Evolutionary conservation across 2,113 vertebrate genomes (phyloP), one percentile per base, ranked within the genome.

Genomic region (Alces alces): DNA sequence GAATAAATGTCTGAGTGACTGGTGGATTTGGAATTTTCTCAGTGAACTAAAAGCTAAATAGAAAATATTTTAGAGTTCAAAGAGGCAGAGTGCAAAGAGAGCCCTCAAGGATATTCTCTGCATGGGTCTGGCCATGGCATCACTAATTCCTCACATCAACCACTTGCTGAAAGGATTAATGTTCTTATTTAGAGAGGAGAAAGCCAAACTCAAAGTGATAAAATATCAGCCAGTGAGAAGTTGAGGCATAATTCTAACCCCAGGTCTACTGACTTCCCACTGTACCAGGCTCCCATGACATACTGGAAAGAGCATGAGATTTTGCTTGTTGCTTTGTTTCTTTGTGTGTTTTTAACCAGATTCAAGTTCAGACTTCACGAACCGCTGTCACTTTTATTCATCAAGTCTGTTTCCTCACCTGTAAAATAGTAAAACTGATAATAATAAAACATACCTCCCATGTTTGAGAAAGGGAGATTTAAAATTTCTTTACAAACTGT

Each of bases 1-100:
- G 86, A 86, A 97, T 94, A 93, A 95, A 97, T 96, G 76, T 95
- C 96, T 93, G 82, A 76, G 50, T 60, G 64, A 96, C 93, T 87
- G 15, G 66, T 83, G n/a, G 19, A 94, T 76, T 89, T 79, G 91
- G 82, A 97, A 97, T 97, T 94, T 96, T 55, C 55, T 78, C 82
- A 97, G 58, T 33, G 60, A 86, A 83, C 79, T 90, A 50, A 96
- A 76, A 27, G 36, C 90, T 93, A 82, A 25, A 73, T 25, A 85
- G 78, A 95, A 95, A 97, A 90, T 55, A 94, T 54, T 95, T 92
- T 78, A 55, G 52, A 93, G 64, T 91, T 83, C 91, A 93, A 89
- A n/a, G 33, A 91, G 60, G 58, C 78, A 93, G 43, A 96, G 84
- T 43, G 76, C 78, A 92, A 60, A 10, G 25, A 83, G 54, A 95